Evolutionary conservation across 1,140 invertebrate species (phyloP).

Genomic region (Maconellicoccus hirsutus): DNA sequence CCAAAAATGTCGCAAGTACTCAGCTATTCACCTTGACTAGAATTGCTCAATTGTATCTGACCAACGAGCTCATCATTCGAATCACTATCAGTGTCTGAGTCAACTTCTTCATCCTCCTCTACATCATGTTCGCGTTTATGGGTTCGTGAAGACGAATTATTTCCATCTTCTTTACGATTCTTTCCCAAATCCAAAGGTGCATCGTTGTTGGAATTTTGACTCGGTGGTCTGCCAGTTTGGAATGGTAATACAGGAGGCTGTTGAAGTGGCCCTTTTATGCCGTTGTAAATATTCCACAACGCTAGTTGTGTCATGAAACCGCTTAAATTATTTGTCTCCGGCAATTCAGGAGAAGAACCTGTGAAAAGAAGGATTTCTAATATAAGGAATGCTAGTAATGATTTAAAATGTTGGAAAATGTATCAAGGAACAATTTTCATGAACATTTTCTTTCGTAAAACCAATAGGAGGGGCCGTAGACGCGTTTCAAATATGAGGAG

Average conservation of each 20-base stretch:
- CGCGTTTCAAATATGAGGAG: no score
- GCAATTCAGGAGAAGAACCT: conserved; percentile 13
- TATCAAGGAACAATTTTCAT: no score
- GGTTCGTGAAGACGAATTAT: background rate
- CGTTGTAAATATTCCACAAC: conserved; percentile 12
- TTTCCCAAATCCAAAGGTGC: conserved; percentile 9
- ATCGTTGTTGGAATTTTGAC: conserved; percentile 7
- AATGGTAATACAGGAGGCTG: conserved; percentile 6
- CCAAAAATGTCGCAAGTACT: no score
- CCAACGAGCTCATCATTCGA: background rate
- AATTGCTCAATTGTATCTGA: background rate
- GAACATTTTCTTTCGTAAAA: no score
- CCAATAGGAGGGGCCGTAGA: no score
- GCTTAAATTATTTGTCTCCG: background rate
- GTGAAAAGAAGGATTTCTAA: background rate
- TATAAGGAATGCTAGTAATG: background rate
- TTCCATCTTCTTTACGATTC: background rate
- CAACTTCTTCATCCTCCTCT: background rate
- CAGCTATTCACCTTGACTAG: conserved; percentile 13
- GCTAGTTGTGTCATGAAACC: background rate
- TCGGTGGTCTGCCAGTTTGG: background rate
- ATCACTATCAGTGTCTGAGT: background rate
- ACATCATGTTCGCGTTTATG: background rate
- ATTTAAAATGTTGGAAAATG: no score
- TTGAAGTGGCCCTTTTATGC: background rate